Conservation (phyloP, 37 sponge, comb jelly and placozoan genomes). For the Spongia lamella region DNA sequence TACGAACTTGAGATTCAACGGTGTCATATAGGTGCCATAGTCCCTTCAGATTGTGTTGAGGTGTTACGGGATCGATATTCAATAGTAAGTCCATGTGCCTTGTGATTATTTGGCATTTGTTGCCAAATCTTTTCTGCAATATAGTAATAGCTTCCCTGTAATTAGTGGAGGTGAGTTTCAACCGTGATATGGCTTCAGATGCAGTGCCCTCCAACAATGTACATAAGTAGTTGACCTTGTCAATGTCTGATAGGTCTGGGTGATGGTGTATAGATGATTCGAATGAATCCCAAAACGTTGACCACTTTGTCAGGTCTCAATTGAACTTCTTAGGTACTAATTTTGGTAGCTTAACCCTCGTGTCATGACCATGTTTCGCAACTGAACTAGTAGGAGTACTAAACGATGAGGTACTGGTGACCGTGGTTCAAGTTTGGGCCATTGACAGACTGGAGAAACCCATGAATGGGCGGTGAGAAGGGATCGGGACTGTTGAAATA, state of each 20-base stretch:
- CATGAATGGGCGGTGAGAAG: too few species aligned
- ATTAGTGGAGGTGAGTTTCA: conserved; percentile 13
- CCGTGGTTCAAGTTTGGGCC: too few species aligned
- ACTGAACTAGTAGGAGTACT: too few species aligned
- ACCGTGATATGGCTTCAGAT: conserved; percentile 6
- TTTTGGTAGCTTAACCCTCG: conserved; percentile 19
- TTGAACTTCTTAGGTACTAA: background rate
- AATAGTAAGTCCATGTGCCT: conserved; percentile 21
- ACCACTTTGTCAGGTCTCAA: conserved; percentile 17
- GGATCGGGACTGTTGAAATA: too few species aligned
- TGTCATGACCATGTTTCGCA: too few species aligned
- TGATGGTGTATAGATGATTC: background rate
- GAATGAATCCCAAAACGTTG: conserved; percentile 4
- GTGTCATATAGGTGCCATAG: conserved; percentile 15
- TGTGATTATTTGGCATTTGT: conserved; percentile 9
- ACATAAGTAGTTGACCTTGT: conserved; percentile 14
- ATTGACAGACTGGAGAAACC: too few species aligned
- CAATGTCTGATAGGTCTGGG: conserved; percentile 6
- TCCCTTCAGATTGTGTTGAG: background rate
- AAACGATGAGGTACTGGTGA: too few species aligned
- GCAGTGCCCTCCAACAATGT: conserved; percentile 4
- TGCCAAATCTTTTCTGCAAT: conserved; percentile 12
- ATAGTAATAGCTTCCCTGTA: conserved; percentile 9
- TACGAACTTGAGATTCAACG: conserved; percentile 9
- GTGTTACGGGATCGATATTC: background rate